Percentiles rank a stretch among this genome's conserved stretches.
phyloP scores from a whole-genome alignment of 1,140 invertebrate species.

The Sycophaga agraensis region DNA sequence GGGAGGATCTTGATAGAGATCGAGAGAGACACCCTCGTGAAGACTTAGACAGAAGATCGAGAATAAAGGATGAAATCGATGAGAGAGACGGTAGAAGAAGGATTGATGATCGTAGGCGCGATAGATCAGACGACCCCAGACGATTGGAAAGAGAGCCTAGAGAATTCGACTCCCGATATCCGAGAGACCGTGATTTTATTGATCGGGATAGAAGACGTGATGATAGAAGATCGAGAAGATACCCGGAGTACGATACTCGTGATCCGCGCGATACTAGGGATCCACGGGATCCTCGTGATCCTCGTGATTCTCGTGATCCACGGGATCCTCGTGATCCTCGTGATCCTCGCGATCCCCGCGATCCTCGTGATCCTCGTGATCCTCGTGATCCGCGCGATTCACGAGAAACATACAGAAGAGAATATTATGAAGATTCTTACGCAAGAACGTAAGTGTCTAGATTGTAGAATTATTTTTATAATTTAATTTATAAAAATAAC shows the following conservation, averaged over 20 bases:
- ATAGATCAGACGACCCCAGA: conserved; percentile 42
- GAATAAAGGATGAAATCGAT: conserved; percentile 53
- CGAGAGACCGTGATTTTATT: conserved; percentile 44
- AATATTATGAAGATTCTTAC: conserved; percentile 56
- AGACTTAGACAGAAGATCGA: conserved; percentile 44
- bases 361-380: too few relatives aligned
- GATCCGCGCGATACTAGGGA: too few relatives aligned
- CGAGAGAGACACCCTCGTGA: conserved; percentile 47
- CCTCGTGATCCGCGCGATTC: conserved; percentile 40
- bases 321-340: too few relatives aligned
- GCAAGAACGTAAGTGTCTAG: conserved; percentile 41
- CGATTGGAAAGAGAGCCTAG: conserved; percentile 40
- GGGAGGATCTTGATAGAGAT: conserved; percentile 50
- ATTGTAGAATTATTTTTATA: conserved; percentile 1
- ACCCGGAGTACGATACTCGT: conserved; percentile 50
- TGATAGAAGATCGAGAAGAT: conserved; percentile 46
- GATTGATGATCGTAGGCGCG: conserved; percentile 43
- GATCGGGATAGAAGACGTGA: conserved; percentile 49
- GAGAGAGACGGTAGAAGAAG: conserved; percentile 49
- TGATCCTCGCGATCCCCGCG: too few relatives aligned
- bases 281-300: conserved; percentile 43
- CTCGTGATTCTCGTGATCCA: too few relatives aligned
- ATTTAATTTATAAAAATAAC: conserved; percentile 4
- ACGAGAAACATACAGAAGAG: conserved; percentile 44
- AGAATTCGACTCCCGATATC: conserved; percentile 46